Evolutionary conservation across 2,797 vertebrate species (phyloP).

Genomic region (Emydoidea blandingii): DNA sequence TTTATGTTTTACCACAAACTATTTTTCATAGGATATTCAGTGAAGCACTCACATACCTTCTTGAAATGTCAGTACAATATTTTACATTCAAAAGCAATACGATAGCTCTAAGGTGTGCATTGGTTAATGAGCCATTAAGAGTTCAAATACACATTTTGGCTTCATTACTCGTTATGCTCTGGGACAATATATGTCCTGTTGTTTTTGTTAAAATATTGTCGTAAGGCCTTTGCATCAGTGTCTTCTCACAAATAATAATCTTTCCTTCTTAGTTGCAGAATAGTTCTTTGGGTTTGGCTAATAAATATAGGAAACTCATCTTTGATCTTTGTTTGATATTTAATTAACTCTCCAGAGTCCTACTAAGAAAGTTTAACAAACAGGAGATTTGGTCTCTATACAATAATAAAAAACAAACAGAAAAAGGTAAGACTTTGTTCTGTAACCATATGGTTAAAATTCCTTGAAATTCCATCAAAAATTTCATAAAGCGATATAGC

Average conservation of each 20-base stretch:
- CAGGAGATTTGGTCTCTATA: background rate
- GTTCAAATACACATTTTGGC: background rate
- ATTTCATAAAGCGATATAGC: background rate
- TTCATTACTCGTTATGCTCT: background rate
- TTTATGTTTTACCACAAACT: background rate
- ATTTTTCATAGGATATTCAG: background rate
- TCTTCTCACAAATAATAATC: background rate
- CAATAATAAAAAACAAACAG: background rate
- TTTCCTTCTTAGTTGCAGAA: background rate
- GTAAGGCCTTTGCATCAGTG: background rate
- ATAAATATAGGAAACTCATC: background rate
- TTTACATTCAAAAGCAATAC: background rate
- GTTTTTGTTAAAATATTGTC: background rate
- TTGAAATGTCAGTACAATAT: background rate
- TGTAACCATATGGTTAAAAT: background rate
- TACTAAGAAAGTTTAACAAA: background rate
- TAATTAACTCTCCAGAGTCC: background rate
- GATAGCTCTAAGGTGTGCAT: background rate
- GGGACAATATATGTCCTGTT: rapidly evolving
- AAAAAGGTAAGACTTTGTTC: background rate
- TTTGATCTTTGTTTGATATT: background rate
- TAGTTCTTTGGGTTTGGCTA: background rate
- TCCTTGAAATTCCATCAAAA: background rate
- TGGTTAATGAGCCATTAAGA: background rate
- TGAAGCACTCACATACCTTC: background rate